Base-by-base conservation (phyloP, 1,140 invertebrate species). In the Hydropsyche tenuis region DNA sequence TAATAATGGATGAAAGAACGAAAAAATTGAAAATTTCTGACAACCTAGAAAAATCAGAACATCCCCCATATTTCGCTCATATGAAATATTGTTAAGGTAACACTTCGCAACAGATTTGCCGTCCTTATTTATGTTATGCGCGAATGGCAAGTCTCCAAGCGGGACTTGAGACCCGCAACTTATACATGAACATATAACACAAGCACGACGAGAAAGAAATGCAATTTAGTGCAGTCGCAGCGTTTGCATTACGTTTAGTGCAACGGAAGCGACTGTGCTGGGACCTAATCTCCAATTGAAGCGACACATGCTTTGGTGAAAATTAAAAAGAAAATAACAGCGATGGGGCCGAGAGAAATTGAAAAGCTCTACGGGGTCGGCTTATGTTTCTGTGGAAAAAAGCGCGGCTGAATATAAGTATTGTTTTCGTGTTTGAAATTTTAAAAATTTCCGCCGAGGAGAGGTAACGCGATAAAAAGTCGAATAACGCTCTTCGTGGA, bases 91-190 rank as follows among this genome's bases (percentile, higher is more conserved):
- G n/a, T 43, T 22, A 4, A 11, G n/a, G 18, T 16, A 45, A 66
- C 30, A 43, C 18, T 43, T 66, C 63, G 1, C 63, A 66, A 66
- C 63, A 45, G 63, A 66, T 66, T 66, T 12, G 6, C 48, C 48
- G 14, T 42, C 9, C 20, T 66, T 43, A 66, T 66, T 43, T 43
- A 66, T 66, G 1, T 66, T 66, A 37, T 22, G 20, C 42, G 42
- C 63, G 42, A 66, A 43, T 66, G 27, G 63, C 42, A 66, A 66
- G 42, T 66, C 63, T 66, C 27, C 63, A 66, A 66, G 63, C 63
- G 63, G 14, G 27, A 42, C n/a, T 20, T 18, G 48, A 16, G 14
- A 16, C 48, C 9, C 9, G 30, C 30, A 37, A 9, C 30, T 4
- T 37, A 37, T 37, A 9, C 9, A 37, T 37, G 30, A 4, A 37